phyloP scores from a whole-genome alignment of 2,888 invertebrate genomes.

The Mythimna lalbum region DNA sequence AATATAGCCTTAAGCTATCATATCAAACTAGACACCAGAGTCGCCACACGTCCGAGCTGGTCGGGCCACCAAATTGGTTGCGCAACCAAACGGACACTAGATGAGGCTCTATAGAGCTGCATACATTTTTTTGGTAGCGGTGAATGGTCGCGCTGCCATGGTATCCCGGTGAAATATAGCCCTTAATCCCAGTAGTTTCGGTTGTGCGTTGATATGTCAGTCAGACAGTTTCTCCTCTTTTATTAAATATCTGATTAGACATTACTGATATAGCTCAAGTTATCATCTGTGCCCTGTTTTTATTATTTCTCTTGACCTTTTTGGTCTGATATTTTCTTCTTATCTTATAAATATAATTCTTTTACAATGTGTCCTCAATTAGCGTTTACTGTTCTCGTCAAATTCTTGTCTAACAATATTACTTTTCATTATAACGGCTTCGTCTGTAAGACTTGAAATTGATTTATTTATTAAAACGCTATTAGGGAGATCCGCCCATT shows the following conservation, averaged over 20 bases:
- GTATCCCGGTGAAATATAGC: no score
- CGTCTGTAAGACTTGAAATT: not conserved
- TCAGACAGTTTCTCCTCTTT: no score
- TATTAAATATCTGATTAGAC: not conserved
- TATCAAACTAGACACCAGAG: no score
- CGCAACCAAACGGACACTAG: no score
- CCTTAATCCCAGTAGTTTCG: no score
- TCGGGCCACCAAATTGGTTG: no score
- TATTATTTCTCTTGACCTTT: constrained; percentile 1
- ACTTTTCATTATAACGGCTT: constrained; percentile 7
- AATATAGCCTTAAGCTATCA: no score
- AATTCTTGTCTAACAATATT: not conserved
- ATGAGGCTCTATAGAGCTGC: no score
- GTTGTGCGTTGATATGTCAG: no score
- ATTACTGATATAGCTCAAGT: not conserved
- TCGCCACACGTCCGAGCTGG: no score
- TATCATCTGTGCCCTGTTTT: constrained; percentile 8
- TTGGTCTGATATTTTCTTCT: not conserved
- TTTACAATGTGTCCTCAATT: not conserved
- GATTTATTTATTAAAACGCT: constrained; percentile 16
- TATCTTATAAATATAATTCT: constrained; percentile 1
- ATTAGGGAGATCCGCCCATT: constrained; percentile 8
- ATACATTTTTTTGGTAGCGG: no score
- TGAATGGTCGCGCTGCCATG: no score
- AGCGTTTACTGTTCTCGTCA: not conserved